These are phyloP conservation scores for Agriotes lineatus DNA, from an alignment of 2,888 invertebrate genomes.

Conservation along the genomic window DNA sequence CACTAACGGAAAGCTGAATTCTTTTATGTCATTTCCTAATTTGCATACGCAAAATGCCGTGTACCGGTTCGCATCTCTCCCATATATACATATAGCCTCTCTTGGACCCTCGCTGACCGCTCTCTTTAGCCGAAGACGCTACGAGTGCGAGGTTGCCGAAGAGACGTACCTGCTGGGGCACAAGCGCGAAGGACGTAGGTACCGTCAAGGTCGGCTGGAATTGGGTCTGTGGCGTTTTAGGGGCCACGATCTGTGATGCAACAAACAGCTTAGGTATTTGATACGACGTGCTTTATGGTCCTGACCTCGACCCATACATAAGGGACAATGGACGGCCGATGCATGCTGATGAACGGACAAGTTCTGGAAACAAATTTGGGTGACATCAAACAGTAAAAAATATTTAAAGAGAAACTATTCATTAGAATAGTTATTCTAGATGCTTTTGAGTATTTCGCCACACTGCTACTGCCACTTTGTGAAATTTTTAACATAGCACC, in stretches of 20 bases:
- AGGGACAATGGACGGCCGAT: too few relatives aligned
- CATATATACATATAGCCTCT: background rate
- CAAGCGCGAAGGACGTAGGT: constrained; percentile 28
- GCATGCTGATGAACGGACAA: too few relatives aligned
- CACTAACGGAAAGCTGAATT: constrained; percentile 24
- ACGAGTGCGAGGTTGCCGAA: background rate
- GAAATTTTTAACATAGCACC: too few relatives aligned
- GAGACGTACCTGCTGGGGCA: background rate
- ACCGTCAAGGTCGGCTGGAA: constrained; percentile 26
- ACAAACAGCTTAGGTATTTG: background rate
- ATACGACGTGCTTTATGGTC: constrained; percentile 3
- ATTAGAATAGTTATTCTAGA: too few relatives aligned
- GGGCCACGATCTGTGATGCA: background rate
- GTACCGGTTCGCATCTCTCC: constrained; percentile 21
- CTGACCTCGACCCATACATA: constrained; percentile 7
- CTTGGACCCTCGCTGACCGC: background rate
- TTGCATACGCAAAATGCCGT: constrained; percentile 21
- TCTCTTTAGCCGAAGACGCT: background rate
- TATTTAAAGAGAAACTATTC: background rate
- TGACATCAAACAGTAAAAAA: too few relatives aligned
- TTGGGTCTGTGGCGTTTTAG: constrained; percentile 24
- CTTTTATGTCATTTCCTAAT: constrained; percentile 22
- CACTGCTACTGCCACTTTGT: too few relatives aligned
- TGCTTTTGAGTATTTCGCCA: too few relatives aligned
- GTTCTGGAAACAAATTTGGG: too few relatives aligned